Evolutionary conservation across 1,140 invertebrate species (phyloP).

Genomic region (Trichonephila clavata): DNA sequence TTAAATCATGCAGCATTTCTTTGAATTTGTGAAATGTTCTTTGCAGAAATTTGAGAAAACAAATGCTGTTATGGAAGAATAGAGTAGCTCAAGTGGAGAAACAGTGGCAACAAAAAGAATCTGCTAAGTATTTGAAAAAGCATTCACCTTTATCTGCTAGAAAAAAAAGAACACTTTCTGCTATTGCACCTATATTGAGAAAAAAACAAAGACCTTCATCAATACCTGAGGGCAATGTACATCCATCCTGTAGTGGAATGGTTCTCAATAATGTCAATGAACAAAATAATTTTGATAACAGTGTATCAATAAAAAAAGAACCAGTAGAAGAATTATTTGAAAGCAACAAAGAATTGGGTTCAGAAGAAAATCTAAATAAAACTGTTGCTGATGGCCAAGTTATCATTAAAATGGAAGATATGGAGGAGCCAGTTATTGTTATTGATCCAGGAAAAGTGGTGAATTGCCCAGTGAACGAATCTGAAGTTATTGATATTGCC

Average conservation of each 20-base stretch:
- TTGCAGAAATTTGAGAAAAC: conserved; percentile 59
- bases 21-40: background rate
- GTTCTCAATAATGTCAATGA: conserved; percentile 76
- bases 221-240: background rate
- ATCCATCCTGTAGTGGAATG: background rate
- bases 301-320: background rate
- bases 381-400: background rate
- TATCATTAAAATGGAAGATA: background rate
- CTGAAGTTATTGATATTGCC: background rate
- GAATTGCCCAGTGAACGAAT: background rate
- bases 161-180: conserved; percentile 37
- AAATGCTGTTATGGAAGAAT: conserved; percentile 49
- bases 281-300: conserved; percentile 77
- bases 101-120: conserved; percentile 30
- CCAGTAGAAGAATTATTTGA: background rate
- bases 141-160: background rate
- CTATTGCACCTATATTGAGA: background rate
- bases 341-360: background rate
- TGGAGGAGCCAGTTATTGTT: too few species aligned
- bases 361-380: background rate
- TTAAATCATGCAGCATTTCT: background rate
- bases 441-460: background rate
- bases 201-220: conserved; percentile 4
- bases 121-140: conserved; percentile 20
- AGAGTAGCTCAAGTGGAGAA: conserved; percentile 47